Conservation (phyloP, 2,888 invertebrate species). For the Tipula lateralis region DNA sequence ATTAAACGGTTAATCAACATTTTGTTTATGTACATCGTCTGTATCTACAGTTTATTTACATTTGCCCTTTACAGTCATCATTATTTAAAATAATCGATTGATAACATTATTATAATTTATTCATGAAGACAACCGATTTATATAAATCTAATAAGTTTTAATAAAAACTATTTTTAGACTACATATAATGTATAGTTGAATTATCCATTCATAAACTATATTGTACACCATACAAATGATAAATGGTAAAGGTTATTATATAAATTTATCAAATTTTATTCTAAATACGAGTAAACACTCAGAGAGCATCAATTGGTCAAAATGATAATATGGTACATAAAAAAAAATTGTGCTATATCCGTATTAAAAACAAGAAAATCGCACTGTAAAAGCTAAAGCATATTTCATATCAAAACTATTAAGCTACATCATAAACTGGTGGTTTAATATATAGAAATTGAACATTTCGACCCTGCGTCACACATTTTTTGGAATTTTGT, state of each 20-base stretch:
- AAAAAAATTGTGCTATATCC: not conserved
- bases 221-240: not conserved
- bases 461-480: too few relatives aligned
- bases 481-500: not conserved
- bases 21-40: not conserved
- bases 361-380: not conserved
- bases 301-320: not conserved
- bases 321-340: not conserved
- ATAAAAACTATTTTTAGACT: not conserved
- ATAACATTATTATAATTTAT: not conserved
- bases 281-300: not conserved
- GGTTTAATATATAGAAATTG: not conserved
- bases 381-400: not conserved
- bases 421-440: not conserved
- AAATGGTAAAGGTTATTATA: not conserved
- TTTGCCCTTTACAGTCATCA: not conserved
- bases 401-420: not conserved
- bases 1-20: not conserved
- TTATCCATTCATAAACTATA: not conserved
- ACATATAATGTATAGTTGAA: not conserved
- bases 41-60: not conserved
- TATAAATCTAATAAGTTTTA: not conserved
- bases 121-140: not conserved
- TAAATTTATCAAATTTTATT: not conserved
- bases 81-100: not conserved